A percentile compares a stretch with the other conserved stretches of the same genome.
Conservation (phyloP, 2,888 invertebrate genomes). For the Aproaerema taeniolella region DNA sequence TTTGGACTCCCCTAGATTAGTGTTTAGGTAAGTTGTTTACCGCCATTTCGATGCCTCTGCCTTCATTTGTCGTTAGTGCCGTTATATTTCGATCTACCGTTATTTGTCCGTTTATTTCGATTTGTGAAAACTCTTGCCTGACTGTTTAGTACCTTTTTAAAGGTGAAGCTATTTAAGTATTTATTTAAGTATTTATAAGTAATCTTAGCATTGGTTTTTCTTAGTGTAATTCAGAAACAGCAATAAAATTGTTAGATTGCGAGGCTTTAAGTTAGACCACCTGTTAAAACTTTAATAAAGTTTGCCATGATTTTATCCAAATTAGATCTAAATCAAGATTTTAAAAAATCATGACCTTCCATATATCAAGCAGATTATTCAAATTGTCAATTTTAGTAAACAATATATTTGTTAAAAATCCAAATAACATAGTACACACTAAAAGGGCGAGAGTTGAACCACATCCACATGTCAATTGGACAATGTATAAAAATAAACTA, state of each 20-base stretch:
- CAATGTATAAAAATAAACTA: slow-evolving; percentile 74
- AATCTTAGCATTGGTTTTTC: slow-evolving; percentile 26
- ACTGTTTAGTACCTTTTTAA: slow-evolving; percentile 44
- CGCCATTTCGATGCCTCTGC: slow-evolving; percentile 54
- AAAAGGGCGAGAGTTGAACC: slow-evolving; percentile 55
- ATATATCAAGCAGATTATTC: no score
- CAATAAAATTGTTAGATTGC: slow-evolving; percentile 33
- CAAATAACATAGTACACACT: slow-evolving; percentile 38
- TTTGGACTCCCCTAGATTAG: slow-evolving; percentile 36
- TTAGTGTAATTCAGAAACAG: slow-evolving; percentile 30
- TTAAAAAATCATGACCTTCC: no score
- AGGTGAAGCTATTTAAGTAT: slow-evolving; percentile 40
- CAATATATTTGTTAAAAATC: slow-evolving; percentile 22
- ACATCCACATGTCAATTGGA: slow-evolving; percentile 59
- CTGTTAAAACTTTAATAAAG: slow-evolving; percentile 40
- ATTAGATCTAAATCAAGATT: no score
- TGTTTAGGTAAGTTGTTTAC: slow-evolving; percentile 34
- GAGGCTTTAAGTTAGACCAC: slow-evolving; percentile 57
- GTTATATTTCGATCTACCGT: slow-evolving; percentile 12
- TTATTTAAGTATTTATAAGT: slow-evolving; percentile 32
- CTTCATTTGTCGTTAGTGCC: no score
- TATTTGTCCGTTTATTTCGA: slow-evolving; percentile 26
- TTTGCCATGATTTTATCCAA: no score
- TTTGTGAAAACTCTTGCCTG: slow-evolving; percentile 57
- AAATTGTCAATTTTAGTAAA: no score